Conservation (phyloP, 2,797 vertebrate genomes). For the Xenopus petersii region DNA sequence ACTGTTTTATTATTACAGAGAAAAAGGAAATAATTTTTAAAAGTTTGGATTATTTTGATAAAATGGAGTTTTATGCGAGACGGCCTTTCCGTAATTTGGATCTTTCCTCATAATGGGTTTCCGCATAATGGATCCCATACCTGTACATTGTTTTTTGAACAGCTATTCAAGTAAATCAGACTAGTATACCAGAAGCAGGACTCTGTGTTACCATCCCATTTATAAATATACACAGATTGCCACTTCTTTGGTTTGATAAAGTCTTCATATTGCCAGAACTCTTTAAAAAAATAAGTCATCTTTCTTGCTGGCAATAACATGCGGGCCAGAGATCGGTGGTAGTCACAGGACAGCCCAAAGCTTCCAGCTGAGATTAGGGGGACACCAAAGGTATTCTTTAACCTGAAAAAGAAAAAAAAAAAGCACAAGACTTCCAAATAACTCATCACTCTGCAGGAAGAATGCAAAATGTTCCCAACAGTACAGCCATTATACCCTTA, state of each 20-base stretch:
- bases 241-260: slow-evolving; percentile 59
- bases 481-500: no score
- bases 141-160: no score
- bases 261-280: slow-evolving; percentile 69
- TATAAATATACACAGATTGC: slow-evolving; percentile 81
- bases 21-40: no score
- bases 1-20: no score
- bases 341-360: slow-evolving; percentile 91
- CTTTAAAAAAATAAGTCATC: slow-evolving; percentile 71
- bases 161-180: no score
- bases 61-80: no score
- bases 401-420: slow-evolving; percentile 57
- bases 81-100: no score
- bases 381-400: slow-evolving; percentile 73
- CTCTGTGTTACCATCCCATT: slow-evolving; percentile 67
- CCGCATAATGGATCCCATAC: no score
- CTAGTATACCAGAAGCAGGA: slow-evolving; percentile 82
- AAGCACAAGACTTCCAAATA: not conserved
- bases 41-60: no score
- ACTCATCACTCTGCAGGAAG: no score
- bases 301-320: slow-evolving; percentile 88
- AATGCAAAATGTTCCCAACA: no score
- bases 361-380: slow-evolving; percentile 93
- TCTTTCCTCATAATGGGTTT: no score
- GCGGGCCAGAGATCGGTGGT: slow-evolving; percentile 80